These are phyloP conservation scores for Zaprionus tsacasi DNA, from an alignment of 1,140 invertebrate genomes.

Conservation along the genomic window DNA sequence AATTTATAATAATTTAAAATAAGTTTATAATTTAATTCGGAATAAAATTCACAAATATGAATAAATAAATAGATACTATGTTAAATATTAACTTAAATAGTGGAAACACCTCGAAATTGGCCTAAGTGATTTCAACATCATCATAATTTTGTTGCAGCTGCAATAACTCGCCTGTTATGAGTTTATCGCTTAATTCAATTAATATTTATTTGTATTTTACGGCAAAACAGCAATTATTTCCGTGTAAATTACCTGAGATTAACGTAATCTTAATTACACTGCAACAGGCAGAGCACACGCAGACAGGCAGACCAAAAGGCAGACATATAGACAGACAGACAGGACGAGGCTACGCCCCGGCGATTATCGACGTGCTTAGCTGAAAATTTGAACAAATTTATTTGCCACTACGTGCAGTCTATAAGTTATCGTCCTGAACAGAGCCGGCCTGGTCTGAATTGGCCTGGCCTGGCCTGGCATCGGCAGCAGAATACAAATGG, in stretches of 20 bases:
- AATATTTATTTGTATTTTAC: slow-evolving; percentile 48
- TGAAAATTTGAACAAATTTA: slow-evolving; percentile 72
- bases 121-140: slow-evolving; percentile 8
- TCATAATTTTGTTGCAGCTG: slow-evolving; percentile 11
- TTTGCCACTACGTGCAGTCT: slow-evolving; percentile 62
- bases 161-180: slow-evolving; percentile 16
- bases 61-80: too few species aligned
- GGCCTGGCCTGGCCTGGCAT: background rate
- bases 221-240: slow-evolving; percentile 48
- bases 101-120: slow-evolving; percentile 3
- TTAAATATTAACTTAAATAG: background rate
- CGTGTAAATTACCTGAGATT: slow-evolving; percentile 68
- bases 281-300: slow-evolving; percentile 1
- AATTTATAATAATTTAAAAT: background rate
- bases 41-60: too few species aligned
- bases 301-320: slow-evolving; percentile 11
- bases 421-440: slow-evolving; percentile 62
- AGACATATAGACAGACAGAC: background rate
- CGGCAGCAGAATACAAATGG: slow-evolving; percentile 3
- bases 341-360: background rate
- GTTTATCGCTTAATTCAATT: slow-evolving; percentile 52
- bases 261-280: slow-evolving; percentile 38
- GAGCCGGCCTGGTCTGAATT: background rate
- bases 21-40: too few species aligned
- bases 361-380: slow-evolving; percentile 44